Percentiles rank a stretch among this genome's conserved stretches.
Conservation (phyloP, 2,797 vertebrate species). For the Octomys mimax region DNA sequence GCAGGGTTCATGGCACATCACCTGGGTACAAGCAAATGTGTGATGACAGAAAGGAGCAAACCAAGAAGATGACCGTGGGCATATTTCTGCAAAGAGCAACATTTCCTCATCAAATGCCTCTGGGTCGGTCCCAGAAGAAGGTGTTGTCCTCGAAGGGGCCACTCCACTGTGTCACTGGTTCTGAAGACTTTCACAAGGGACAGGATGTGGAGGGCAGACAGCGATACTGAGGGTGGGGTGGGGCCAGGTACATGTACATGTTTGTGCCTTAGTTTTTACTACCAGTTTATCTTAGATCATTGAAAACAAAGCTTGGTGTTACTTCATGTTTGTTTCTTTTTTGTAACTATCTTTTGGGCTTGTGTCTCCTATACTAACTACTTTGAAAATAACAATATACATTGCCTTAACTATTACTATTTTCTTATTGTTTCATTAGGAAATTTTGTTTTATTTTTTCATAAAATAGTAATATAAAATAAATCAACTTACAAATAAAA, state of each 20-base stretch:
- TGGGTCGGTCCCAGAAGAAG: background rate
- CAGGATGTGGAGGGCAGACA: background rate
- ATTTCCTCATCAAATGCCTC: background rate
- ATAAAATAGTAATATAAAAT: background rate
- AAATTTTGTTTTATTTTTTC: background rate
- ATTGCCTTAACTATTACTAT: background rate
- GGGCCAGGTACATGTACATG: background rate
- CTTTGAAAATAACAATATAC: background rate
- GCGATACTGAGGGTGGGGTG: too few species aligned
- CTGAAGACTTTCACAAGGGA: background rate
- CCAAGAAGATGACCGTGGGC: too few species aligned
- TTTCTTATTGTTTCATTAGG: background rate
- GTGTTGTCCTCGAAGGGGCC: background rate
- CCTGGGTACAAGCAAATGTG: background rate
- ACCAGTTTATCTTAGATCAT: background rate
- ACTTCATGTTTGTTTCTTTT: background rate
- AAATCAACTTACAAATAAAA: background rate
- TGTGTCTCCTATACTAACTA: background rate
- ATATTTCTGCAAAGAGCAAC: background rate
- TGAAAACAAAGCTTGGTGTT: background rate
- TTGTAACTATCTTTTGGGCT: background rate
- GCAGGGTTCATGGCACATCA: background rate
- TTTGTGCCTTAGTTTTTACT: background rate
- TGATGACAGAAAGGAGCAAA: background rate
- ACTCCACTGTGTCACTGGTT: background rate